Evolutionary conservation across 2,888 invertebrate genomes (phyloP), one percentile per base, ranked within the genome.

Genomic region (Pharmacophagus antenor): DNA sequence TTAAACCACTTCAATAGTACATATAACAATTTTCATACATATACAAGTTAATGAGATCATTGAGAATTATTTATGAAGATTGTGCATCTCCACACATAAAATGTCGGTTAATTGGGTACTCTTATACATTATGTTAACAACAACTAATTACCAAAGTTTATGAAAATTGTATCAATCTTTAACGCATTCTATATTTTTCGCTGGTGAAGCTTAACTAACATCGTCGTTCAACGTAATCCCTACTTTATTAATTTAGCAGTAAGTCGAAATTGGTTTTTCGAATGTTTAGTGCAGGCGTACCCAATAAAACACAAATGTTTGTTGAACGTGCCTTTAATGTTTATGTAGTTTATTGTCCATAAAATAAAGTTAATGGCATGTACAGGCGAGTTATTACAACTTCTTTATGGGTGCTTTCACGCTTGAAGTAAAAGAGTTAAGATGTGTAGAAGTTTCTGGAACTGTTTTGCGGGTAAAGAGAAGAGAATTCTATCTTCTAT

Each of bases 291-390:
- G 23, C 55, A 27, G 18, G 58, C 44, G 37, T n/a, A 44, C 10
- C 50, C 51, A 65, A 67, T 67, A 66, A 68, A 63, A 57, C 67
- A 67, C 68, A 69, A 70, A 66, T 67, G 64, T 70, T 67, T 65
- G 65, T 65, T 68, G 62, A 63, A 63, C 62, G 64, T 63, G 66
- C 66, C 65, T 68, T 62, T 62, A 58, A 63, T 62, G 62, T 67
- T 70, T 73, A 74, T 72, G 70, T 66, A 61, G 66, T 69, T 67
- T 67, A 74, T 70, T 64, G 71, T 59, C 68, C 67, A 70, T 74
- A 72, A 71, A 73, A 63, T 51, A 55, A 56, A 42, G 42, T 62
- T 66, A 60, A 62, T 52, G 58, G 55, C 42, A 58, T 46, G 61
- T 62, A 64, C 61, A 62, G 58, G 65, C 47, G 25, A 21, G 46